Percentiles rank a stretch among this genome's conserved stretches.
Conservation (phyloP, 92 coral and sea anemone genomes). For the Muricea muricata region DNA sequence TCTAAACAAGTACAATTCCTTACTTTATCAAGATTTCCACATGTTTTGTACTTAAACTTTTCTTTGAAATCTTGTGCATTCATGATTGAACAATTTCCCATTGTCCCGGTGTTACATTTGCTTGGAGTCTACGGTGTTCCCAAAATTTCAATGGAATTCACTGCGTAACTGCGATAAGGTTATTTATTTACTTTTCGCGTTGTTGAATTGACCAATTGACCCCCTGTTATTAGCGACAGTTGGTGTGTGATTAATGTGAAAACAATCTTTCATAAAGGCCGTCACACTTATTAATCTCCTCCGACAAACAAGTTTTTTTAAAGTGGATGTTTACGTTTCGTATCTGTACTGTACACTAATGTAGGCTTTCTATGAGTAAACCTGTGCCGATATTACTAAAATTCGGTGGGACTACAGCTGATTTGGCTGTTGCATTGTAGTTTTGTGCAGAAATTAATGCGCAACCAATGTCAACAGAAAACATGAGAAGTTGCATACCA, state of each 20-base stretch:
- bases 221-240: neutral
- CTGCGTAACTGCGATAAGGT: neutral
- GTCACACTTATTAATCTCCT: neutral
- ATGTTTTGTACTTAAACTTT: no score
- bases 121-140: neutral
- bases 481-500: slow-evolving; percentile 18
- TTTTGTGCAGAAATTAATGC: slow-evolving; percentile 2
- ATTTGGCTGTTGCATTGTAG: neutral
- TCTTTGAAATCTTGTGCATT: no score
- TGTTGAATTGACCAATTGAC: neutral
- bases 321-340: neutral
- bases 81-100: neutral
- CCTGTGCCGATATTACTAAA: neutral
- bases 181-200: neutral
- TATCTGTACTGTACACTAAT: neutral
- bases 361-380: neutral
- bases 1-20: no score
- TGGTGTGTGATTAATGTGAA: slow-evolving; percentile 14
- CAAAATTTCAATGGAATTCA: neutral
- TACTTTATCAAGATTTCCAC: no score
- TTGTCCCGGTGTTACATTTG: neutral
- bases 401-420: neutral
- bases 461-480: slow-evolving; percentile 36
- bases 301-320: slow-evolving; percentile 13
- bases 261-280: slow-evolving; percentile 13